Evolutionary conservation across 2,797 vertebrate genomes (phyloP).

Genomic region (Poeciliopsis infans): DNA sequence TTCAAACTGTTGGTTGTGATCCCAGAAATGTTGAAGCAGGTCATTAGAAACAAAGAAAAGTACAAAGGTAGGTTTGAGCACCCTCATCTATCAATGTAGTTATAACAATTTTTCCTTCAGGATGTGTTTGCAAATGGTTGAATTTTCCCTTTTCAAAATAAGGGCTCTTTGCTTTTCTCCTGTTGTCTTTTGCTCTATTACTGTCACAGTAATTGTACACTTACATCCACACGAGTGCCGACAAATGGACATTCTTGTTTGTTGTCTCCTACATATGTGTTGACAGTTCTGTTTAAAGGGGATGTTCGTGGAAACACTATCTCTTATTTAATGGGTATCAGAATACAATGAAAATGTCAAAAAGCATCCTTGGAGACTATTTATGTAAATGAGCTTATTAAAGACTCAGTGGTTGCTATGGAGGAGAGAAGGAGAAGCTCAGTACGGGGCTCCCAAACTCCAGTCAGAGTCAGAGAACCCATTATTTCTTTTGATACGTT

Average conservation of each 20-base stretch:
- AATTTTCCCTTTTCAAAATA: constrained; percentile 54
- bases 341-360: constrained; percentile 82
- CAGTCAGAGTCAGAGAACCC: constrained; percentile 26
- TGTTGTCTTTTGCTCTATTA: constrained; percentile 40
- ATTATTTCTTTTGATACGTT: constrained; percentile 37
- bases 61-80: not conserved
- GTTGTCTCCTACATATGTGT: constrained; percentile 4
- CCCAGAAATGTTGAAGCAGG: not conserved
- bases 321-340: constrained; percentile 37
- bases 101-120: constrained; percentile 24
- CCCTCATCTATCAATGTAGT: not conserved
- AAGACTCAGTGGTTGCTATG: constrained; percentile 82
- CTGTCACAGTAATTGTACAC: constrained; percentile 50
- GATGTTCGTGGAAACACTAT: constrained; percentile 13
- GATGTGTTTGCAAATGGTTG: constrained; percentile 51
- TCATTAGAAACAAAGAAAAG: not conserved
- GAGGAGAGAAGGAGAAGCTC: constrained; percentile 70
- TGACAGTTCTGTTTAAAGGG: constrained; percentile 20
- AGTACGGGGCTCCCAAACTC: constrained; percentile 60
- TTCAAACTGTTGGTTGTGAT: not conserved
- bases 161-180: constrained; percentile 48
- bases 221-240: constrained; percentile 18
- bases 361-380: constrained; percentile 72
- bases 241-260: constrained; percentile 5
- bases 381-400: constrained; percentile 82